Evolutionary conservation across 1,140 invertebrate genomes (phyloP).

Genomic region (Portunus trituberculatus): DNA sequence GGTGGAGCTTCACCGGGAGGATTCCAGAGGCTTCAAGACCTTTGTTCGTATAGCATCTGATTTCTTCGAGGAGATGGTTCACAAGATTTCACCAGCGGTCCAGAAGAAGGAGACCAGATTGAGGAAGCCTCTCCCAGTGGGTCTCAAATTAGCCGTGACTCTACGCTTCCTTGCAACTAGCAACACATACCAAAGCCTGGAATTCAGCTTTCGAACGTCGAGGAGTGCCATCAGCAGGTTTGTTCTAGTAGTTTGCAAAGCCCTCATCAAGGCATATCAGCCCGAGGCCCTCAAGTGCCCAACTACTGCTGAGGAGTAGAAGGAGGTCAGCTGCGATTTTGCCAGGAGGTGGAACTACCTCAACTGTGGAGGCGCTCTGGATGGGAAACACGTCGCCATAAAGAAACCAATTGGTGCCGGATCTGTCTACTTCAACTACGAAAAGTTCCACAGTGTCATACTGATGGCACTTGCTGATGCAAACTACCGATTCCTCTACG

Average conservation of each 20-base stretch:
- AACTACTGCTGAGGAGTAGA: too few species aligned
- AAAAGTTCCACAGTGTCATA: slow-evolving; percentile 29
- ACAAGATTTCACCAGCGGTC: not conserved
- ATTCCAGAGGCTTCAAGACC: not conserved
- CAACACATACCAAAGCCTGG: too few species aligned
- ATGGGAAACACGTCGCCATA: too few species aligned
- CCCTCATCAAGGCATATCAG: not conserved
- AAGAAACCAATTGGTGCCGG: not conserved
- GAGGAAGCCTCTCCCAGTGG: too few species aligned
- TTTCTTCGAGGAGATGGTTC: not conserved
- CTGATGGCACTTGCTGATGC: slow-evolving; percentile 12
- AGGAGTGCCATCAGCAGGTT: too few species aligned
- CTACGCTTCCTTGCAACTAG: too few species aligned
- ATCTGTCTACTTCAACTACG: slow-evolving; percentile 30
- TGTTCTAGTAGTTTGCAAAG: too few species aligned
- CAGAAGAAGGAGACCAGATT: not conserved
- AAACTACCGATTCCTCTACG: slow-evolving; percentile 31
- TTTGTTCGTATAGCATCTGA: not conserved
- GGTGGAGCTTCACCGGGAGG: too few species aligned
- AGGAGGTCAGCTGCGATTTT: not conserved
- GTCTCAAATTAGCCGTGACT: too few species aligned
- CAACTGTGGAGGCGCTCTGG: not conserved
- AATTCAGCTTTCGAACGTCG: too few species aligned
- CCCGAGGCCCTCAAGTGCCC: too few species aligned
- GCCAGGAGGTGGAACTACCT: not conserved